phyloP scores from a whole-genome alignment of 2,113 vertebrate genomes.

The Myrmecophaga tridactyla region DNA sequence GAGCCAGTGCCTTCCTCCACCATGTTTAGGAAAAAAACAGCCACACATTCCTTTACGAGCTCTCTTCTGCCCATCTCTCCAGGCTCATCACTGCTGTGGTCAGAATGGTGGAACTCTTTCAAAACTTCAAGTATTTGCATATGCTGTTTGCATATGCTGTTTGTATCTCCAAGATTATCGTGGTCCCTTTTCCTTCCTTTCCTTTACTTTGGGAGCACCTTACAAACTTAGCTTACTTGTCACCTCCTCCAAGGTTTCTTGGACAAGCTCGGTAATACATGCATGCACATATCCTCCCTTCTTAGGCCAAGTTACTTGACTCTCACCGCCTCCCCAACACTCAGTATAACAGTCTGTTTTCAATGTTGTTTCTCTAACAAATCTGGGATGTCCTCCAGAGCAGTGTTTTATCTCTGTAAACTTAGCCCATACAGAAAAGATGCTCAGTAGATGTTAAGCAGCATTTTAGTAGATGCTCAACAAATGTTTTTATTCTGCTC shows the following conservation, averaged over 20 bases:
- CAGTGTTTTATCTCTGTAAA: neutral
- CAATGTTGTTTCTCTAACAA: neutral
- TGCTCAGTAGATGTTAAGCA: no score
- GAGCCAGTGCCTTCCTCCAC: neutral
- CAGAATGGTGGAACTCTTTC: neutral
- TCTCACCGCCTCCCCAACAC: neutral
- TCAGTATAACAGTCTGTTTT: neutral
- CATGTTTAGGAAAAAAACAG: neutral
- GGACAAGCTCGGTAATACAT: fast-evolving
- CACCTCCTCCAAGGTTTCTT: neutral
- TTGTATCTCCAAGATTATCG: neutral
- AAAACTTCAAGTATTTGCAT: neutral
- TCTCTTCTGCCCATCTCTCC: neutral
- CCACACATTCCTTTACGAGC: neutral
- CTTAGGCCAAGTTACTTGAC: neutral
- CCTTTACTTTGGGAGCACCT: neutral
- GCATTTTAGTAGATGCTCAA: neutral
- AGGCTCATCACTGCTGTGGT: neutral
- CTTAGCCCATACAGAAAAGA: neutral
- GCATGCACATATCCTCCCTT: neutral
- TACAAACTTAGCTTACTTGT: neutral
- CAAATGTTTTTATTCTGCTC: neutral
- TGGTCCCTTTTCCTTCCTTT: neutral
- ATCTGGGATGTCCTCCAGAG: neutral
- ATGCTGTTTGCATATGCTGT: neutral